Conservation (phyloP, 1,140 invertebrate genomes). For the Spodoptera frugiperda region DNA sequence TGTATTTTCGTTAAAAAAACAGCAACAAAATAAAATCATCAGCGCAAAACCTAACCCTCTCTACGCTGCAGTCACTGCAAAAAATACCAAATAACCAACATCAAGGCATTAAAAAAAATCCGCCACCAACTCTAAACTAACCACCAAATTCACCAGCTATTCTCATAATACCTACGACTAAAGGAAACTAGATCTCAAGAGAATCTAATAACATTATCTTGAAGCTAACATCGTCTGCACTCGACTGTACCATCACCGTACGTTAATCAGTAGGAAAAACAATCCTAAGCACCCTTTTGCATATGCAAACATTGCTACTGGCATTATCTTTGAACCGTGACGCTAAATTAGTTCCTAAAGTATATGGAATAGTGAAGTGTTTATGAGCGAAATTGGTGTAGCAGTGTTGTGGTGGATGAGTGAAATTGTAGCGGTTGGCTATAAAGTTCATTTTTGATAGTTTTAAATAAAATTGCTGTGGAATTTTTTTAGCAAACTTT, state of each 20-base stretch:
- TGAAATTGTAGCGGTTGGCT: neutral
- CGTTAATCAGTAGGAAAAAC: slow-evolving; percentile 83
- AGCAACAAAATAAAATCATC: too few species aligned
- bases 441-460: slow-evolving; percentile 13
- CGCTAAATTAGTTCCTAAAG: slow-evolving; percentile 52
- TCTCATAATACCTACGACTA: neutral
- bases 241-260: slow-evolving; percentile 58
- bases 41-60: neutral
- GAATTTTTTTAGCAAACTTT: too few species aligned
- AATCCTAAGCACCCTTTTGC: slow-evolving; percentile 74
- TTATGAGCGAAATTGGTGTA: slow-evolving; percentile 16
- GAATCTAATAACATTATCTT: neutral
- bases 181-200: neutral
- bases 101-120: too few species aligned
- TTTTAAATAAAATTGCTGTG: too few species aligned
- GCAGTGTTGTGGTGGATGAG: neutral
- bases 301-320: slow-evolving; percentile 77
- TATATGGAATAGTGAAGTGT: neutral
- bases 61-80: too few species aligned
- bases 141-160: too few species aligned
- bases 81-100: too few species aligned
- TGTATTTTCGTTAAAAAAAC: too few species aligned
- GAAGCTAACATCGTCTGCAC: slow-evolving; percentile 54
- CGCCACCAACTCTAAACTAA: too few species aligned
- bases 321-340: slow-evolving; percentile 60